Evolutionary conservation across 35 echinoderm and acorn worm species (phyloP), one percentile per base, ranked within the genome.

Genomic region (Lytechinus variegatus): DNA sequence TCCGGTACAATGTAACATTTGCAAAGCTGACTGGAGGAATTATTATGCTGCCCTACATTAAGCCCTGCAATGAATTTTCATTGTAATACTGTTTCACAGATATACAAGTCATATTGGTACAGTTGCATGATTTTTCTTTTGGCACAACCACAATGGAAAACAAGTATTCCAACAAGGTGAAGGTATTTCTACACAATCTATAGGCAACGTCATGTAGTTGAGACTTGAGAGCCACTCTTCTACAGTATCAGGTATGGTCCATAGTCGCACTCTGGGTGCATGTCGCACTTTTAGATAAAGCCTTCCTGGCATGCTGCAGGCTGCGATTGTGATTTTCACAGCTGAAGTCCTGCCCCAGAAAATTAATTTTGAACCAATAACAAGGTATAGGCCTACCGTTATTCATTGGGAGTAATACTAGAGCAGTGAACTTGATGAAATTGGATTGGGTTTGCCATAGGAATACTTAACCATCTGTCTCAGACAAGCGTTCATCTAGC

Each of bases 61-160:
- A 79, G 88, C 88, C 52, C 52, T 90, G 88, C 52, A 90, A 52
- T 28, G 29, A 12, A 90, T 90, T 44, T 90, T 79, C 66, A 90
- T 90, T 90, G 88, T 90, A 28, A 90, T 33, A 90, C 52, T 33
- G n/a, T 79, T 79, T 79, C 66, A 24, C 19, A 24, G 66, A 79
- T 79, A 79, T 79, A 79, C 66, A 79, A 79, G 66, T 79, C 66
- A 79, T 79, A 79, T 79, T 79, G 66, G 66, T 79, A 79, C 66
- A 79, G 66, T 79, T 79, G 19, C 14, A 79, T 79, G 19, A 79
- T 79, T 79, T 79, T 79, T 79, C 66, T 79, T 79, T 79, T 16
- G 66, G 19, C n/a, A 24, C n/a, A 79, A 79, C 66, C 66, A 79
- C 66, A 79, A 79, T 79, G 7, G 21, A 79, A 79, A 24, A 79